Percentiles rank a stretch among this genome's conserved stretches.
phyloP scores from a whole-genome alignment of 2,113 vertebrate genomes.

The Rhombomys opimus region DNA sequence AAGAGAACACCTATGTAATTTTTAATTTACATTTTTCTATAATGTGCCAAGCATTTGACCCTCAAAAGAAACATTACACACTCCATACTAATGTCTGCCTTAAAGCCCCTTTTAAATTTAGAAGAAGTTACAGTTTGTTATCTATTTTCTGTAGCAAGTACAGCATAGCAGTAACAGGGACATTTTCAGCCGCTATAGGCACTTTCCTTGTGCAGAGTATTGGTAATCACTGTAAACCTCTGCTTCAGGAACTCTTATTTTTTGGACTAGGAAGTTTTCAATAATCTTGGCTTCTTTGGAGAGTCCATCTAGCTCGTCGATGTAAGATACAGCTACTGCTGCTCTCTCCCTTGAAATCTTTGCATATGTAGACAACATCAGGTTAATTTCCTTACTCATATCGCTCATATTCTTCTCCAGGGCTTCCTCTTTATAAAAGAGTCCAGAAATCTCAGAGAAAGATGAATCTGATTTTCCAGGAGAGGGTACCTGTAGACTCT shows the following conservation, averaged over 20 bases:
- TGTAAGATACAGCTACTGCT: conserved; percentile 82
- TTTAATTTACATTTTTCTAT: conserved; percentile 59
- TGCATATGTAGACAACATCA: conserved; percentile 85
- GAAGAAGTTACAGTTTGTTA: conserved; percentile 52
- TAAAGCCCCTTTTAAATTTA: conserved; percentile 49
- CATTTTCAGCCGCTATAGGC: conserved; percentile 50
- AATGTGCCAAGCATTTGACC: conserved; percentile 29
- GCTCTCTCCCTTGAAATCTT: conserved; percentile 87
- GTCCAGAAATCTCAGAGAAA: conserved; percentile 67
- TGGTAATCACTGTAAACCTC: conserved; percentile 83
- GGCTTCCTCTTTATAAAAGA: conserved; percentile 77
- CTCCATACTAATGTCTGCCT: conserved; percentile 3
- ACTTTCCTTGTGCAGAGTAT: conserved; percentile 80
- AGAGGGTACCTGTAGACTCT: conserved; percentile 75
- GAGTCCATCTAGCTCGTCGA: conserved; percentile 86
- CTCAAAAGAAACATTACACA: conserved; percentile 59
- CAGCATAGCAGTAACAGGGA: conserved; percentile 35
- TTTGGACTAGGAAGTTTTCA: conserved; percentile 85
- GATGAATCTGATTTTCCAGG: conserved; percentile 77
- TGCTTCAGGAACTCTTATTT: conserved; percentile 85
- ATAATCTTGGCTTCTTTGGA: conserved; percentile 84
- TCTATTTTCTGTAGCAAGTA: conserved; percentile 49
- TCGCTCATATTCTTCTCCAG: conserved; percentile 85
- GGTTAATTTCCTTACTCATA: conserved; percentile 84
- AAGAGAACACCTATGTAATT: background rate